Percentiles rank a stretch among this genome's conserved stretches.
phyloP scores from a whole-genome alignment of 2,888 invertebrate genomes.

The Trypoxylon attenuatum region DNA sequence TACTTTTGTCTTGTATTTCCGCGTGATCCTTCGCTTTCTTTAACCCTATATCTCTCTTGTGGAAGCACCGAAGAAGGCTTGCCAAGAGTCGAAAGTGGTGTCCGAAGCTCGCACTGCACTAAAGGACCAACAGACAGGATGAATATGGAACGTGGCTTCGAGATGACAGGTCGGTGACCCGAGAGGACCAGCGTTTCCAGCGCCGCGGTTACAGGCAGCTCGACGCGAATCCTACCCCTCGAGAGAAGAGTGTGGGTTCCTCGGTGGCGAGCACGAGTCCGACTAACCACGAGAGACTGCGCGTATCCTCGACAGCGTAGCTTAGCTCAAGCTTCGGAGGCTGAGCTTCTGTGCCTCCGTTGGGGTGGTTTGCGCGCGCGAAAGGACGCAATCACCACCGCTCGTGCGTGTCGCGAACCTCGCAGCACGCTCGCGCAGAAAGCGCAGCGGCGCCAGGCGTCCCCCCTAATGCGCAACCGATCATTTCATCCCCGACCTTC shows the following conservation, averaged over 20 bases:
- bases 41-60: too few relatives aligned
- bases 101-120: too few relatives aligned
- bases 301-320: too few relatives aligned
- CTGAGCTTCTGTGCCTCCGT: constrained; percentile 46
- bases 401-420: constrained; percentile 39
- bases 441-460: constrained; percentile 38
- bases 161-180: constrained; percentile 42
- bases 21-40: too few relatives aligned
- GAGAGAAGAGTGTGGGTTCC: constrained; percentile 20
- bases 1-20: too few relatives aligned
- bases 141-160: constrained; percentile 12
- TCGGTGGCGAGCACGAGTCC: constrained; percentile 13
- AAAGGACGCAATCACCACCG: constrained; percentile 39
- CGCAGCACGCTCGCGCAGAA: constrained; percentile 47
- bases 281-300: constrained; percentile 40
- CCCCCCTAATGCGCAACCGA: constrained; percentile 49
- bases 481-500: constrained; percentile 20
- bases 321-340: background rate
- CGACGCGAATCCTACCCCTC: constrained; percentile 13
- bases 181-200: constrained; percentile 13
- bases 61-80: too few relatives aligned
- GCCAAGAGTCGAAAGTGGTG: too few relatives aligned
- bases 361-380: constrained; percentile 51
- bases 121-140: too few relatives aligned
- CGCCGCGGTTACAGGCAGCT: constrained; percentile 24